A percentile compares a stretch with the other conserved stretches of the same genome.
Conservation (phyloP, 2,113 vertebrate genomes). For the Picathartes gymnocephalus region DNA sequence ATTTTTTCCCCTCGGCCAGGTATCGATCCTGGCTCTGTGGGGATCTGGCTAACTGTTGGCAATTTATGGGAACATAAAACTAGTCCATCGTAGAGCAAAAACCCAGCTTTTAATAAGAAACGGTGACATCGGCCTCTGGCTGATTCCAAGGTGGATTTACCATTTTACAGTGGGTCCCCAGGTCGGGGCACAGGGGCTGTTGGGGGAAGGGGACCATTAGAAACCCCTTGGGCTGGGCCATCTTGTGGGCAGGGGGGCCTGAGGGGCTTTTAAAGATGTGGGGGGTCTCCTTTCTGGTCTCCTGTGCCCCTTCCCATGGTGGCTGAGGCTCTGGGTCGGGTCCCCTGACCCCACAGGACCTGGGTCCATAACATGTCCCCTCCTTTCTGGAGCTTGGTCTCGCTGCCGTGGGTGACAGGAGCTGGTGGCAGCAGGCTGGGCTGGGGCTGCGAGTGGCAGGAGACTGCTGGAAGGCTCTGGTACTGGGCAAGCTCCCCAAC, state of each 20-base stretch:
- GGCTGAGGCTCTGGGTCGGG: neutral
- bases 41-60: slow-evolving; percentile 63
- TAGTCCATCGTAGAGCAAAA: neutral
- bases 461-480: neutral
- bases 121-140: neutral
- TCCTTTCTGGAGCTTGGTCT: neutral
- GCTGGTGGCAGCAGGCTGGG: neutral
- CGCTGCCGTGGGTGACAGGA: neutral
- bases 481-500: neutral
- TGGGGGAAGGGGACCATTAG: neutral
- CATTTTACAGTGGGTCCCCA: neutral
- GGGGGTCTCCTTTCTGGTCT: neutral
- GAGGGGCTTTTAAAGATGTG: neutral
- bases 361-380: accelerated
- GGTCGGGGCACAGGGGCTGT: neutral
- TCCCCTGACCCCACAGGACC: too few species aligned
- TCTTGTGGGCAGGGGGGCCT: neutral
- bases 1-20: slow-evolving; percentile 40
- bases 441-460: neutral
- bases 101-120: neutral
- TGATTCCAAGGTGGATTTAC: neutral
- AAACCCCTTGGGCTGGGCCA: neutral
- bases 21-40: slow-evolving; percentile 61
- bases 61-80: slow-evolving; percentile 63
- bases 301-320: neutral